Evolutionary conservation across 2,797 vertebrate genomes (phyloP).

Genomic region (Pelobates cultripes): DNA sequence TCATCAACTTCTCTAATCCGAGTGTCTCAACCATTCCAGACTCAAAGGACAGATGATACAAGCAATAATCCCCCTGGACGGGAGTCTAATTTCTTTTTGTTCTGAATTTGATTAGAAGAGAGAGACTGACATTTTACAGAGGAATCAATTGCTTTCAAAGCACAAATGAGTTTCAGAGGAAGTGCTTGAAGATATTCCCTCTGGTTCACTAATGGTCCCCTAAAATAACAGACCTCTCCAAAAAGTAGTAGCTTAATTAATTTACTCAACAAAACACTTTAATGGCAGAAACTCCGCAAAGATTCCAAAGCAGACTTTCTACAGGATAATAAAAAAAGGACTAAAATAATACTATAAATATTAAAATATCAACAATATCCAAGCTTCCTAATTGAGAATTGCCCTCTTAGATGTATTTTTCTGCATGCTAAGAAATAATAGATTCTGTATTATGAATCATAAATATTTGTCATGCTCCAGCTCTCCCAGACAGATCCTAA

Average conservation of each 20-base stretch:
- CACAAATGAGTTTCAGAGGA: constrained; percentile 52
- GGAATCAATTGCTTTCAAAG: constrained; percentile 55
- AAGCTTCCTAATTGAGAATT: no score
- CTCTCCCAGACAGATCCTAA: no score
- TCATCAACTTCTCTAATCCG: constrained; percentile 50
- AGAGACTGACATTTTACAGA: constrained; percentile 53
- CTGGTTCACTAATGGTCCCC: constrained; percentile 44
- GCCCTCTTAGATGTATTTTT: no score
- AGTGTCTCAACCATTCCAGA: constrained; percentile 51
- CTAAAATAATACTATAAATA: background rate
- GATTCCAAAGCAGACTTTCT: constrained; percentile 6
- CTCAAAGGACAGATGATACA: constrained; percentile 57
- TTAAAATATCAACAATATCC: background rate
- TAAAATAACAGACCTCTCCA: constrained; percentile 50
- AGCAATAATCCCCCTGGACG: constrained; percentile 54
- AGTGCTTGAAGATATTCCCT: constrained; percentile 53
- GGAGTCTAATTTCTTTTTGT: constrained; percentile 56
- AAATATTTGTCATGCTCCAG: no score
- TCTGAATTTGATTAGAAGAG: constrained; percentile 53
- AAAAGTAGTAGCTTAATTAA: constrained; percentile 45
- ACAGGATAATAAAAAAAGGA: background rate
- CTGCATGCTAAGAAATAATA: no score
- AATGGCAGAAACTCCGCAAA: background rate
- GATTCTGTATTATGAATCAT: no score
- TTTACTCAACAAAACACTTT: constrained; percentile 44